Evolutionary conservation across 2,113 vertebrate genomes (phyloP), one percentile per base, ranked within the genome.

Genomic region (Naja naja): DNA sequence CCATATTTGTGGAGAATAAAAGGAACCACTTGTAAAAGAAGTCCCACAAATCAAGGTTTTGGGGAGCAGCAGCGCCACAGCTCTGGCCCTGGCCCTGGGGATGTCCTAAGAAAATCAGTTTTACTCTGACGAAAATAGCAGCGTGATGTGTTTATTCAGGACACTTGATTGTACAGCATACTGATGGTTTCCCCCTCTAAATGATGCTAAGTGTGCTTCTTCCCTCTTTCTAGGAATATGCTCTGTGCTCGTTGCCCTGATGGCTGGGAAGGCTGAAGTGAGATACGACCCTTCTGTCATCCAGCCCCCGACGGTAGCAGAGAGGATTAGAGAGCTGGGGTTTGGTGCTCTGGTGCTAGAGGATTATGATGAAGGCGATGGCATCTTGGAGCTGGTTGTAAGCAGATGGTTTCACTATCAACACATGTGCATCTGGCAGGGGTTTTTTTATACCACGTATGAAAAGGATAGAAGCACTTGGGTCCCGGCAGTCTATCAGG

Each of bases 191-290:
- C 39, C 45, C 3, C 7, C 1, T 4, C 6, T 34, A 45, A 87
- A 10, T 3, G 11, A 53, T 54, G 1, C 47, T 18, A 27, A n/a
- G 5, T 47, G 3, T 60, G 87, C 11, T 53, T 53, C 11, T 53
- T 53, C 14, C 69, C 4, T 94, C 90, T 89, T 95, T 90, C 85
- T 88, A 99, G 99, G 99, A 87, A 98, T 99, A 94, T 97, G 98
- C 95, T 99, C 98, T 0, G 98, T 99, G 43, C 97, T 99, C 86
- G 99, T 99, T 18, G 99, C 99, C 34, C 97, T 99, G 1, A 99
- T 99, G 99, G 99, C 99, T n/a, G 98, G 99, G 60, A 99, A 99
- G 96, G 99, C 99, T 52, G 99, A 99, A 95, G 98, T 99, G 93
- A 98, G 99, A 55, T 99, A 98, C 87, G 98, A 99, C 90, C 97